phyloP scores from a whole-genome alignment of 1,140 invertebrate species.

The Caenorhabditis tropicalis region DNA sequence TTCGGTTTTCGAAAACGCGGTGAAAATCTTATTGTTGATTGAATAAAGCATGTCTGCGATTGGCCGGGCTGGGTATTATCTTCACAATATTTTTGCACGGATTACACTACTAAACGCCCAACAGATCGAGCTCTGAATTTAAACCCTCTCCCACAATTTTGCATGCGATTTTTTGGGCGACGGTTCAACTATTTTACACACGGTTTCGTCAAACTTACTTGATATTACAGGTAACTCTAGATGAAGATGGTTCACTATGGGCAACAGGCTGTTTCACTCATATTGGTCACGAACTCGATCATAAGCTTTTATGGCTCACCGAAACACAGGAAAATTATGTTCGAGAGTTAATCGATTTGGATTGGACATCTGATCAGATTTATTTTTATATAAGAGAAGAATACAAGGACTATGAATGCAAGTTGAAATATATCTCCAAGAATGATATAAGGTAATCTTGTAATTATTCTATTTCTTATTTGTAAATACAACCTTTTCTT shows the following conservation, averaged over 20 bases:
- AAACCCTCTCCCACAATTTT: too few relatives aligned
- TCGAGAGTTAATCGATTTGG: slow-evolving; percentile 7
- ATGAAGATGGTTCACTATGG: not conserved
- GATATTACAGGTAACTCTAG: not conserved
- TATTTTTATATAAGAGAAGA: not conserved
- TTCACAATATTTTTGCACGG: too few relatives aligned
- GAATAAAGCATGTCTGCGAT: too few relatives aligned
- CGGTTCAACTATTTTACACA: too few relatives aligned
- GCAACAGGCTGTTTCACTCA: not conserved
- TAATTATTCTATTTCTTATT: not conserved
- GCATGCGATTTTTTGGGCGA: too few relatives aligned
- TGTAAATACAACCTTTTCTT: not conserved
- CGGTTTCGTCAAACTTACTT: too few relatives aligned
- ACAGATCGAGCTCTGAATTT: too few relatives aligned
- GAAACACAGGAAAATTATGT: slow-evolving; percentile 11
- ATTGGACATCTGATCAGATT: not conserved
- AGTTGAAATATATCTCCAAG: slow-evolving; percentile 12
- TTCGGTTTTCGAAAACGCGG: too few relatives aligned
- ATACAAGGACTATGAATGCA: slow-evolving; percentile 34
- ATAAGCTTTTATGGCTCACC: slow-evolving; percentile 7
- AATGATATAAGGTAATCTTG: slow-evolving; percentile 22
- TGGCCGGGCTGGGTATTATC: too few relatives aligned
- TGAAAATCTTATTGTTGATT: too few relatives aligned
- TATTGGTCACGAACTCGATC: slow-evolving; percentile 7
- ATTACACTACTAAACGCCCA: too few relatives aligned